Percentiles rank a stretch among this genome's conserved stretches.
Conservation (phyloP, 2,113 vertebrate genomes). For the Callopanchax toddi region DNA sequence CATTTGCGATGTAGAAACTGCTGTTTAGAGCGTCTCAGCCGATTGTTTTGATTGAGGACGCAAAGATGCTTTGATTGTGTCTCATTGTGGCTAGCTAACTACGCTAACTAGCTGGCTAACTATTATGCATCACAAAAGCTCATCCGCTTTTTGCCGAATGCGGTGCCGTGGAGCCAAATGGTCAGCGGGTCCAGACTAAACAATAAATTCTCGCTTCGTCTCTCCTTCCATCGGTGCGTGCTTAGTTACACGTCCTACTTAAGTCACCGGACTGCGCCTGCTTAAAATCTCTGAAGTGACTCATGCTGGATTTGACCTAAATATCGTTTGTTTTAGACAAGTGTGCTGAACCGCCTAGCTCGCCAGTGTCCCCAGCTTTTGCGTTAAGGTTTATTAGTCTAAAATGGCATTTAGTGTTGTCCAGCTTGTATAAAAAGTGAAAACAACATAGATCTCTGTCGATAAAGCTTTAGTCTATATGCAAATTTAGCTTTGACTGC, state of each 20-base stretch:
- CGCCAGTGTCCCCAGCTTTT: constrained; percentile 7
- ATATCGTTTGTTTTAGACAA: constrained; percentile 63
- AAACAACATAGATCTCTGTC: constrained; percentile 15
- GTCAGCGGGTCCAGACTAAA: constrained; percentile 57
- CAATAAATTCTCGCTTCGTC: constrained; percentile 39
- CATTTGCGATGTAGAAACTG: fast-evolving
- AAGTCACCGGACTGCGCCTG: background rate
- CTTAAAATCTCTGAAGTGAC: constrained; percentile 9
- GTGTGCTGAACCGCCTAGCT: constrained; percentile 36
- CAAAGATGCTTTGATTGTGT: constrained; percentile 57
- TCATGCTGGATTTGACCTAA: constrained; percentile 48
- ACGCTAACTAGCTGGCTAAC: constrained; percentile 71
- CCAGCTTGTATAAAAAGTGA: background rate
- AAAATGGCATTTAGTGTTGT: background rate
- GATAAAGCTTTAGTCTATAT: background rate
- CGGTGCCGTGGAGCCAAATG: constrained; percentile 63
- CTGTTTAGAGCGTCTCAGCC: background rate
- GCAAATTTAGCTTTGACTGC: constrained; percentile 34
- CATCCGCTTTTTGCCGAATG: constrained; percentile 56
- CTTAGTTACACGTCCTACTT: background rate
- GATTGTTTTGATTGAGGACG: constrained; percentile 50
- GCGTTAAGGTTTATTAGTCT: background rate
- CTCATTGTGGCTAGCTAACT: constrained; percentile 60
- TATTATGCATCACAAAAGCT: constrained; percentile 78
- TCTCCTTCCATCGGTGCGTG: background rate